Evolutionary conservation across 2,113 vertebrate species (phyloP), one percentile per base, ranked within the genome.

Genomic region (Suncus etruscus): DNA sequence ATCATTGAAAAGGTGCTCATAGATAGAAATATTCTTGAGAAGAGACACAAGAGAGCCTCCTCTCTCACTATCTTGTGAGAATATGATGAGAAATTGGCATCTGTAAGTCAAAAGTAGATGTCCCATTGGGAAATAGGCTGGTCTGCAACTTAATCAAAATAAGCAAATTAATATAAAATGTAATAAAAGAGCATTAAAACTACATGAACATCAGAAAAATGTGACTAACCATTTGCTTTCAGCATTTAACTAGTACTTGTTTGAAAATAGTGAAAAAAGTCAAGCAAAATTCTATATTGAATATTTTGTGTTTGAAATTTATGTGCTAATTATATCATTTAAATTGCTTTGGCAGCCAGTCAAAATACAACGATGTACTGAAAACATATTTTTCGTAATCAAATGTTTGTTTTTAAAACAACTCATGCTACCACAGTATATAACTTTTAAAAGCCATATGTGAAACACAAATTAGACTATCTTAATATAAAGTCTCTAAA

Each of bases 111-210:
- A 61, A 61, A 61, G 22, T 39, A 39, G 58, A 61, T 22, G 58
- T 61, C 22, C 3, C 18, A 61, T 61, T 61, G 58, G 51, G 58
- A 61, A 20, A 61, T 39, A 39, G 39, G 39, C 39, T 39, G 39
- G 39, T 39, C 39, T 39, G 39, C 39, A 39, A 39, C 39, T 39
- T 39, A 39, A 39, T 39, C 39, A 39, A 22, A 54, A 80, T 25
- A 54, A 31, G 1, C 3, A 2, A 8, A 8, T 87, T 87, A 4
- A 7, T 7, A 9, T 22, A 32, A 79, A 68, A 18, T 18, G 65
- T 66, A 66, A 31, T 61, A 1, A 11, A 32, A 78, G 0, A 66
- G 14, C 15, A 39, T 12, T 8, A 0, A 6, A 0, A 6, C 29
- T 39, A 4, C 15, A 10, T 1, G 32, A 11, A 20, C 18, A 50